Evolutionary conservation across 2,888 invertebrate species (phyloP).

Genomic region (Helobdella robusta): DNA sequence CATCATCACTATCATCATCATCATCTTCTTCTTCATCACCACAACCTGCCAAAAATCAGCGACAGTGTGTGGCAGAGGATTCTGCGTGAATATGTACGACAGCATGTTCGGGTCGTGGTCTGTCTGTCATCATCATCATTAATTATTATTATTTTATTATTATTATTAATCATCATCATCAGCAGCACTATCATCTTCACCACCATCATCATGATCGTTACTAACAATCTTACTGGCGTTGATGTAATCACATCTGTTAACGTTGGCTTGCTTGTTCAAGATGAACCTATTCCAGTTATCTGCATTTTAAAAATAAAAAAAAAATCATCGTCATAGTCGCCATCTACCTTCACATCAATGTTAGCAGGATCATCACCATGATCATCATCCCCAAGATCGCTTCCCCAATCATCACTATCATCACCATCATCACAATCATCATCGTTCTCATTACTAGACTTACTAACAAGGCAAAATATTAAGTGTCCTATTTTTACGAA

Average conservation of each 20-base stretch:
- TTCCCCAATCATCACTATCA: no score
- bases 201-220: neutral
- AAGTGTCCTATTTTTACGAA: constrained; percentile 13
- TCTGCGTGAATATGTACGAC: constrained; percentile 19
- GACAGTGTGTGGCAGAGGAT: constrained; percentile 18
- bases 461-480: constrained; percentile 22
- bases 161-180: neutral
- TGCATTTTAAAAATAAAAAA: neutral
- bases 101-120: constrained; percentile 23
- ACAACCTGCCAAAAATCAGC: constrained; percentile 27
- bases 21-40: neutral
- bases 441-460: no score
- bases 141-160: neutral
- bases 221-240: constrained; percentile 26
- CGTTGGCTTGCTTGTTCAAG: constrained; percentile 12
- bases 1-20: neutral
- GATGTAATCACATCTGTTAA: constrained; percentile 24
- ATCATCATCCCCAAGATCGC: no score
- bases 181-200: neutral
- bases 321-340: neutral
- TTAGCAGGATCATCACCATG: no score
- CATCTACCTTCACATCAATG: neutral
- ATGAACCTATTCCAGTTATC: constrained; percentile 14
- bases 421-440: no score
- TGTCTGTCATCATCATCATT: constrained; percentile 8